phyloP scores from a whole-genome alignment of 1,140 invertebrate species.

The Piezodorus guildinii region DNA sequence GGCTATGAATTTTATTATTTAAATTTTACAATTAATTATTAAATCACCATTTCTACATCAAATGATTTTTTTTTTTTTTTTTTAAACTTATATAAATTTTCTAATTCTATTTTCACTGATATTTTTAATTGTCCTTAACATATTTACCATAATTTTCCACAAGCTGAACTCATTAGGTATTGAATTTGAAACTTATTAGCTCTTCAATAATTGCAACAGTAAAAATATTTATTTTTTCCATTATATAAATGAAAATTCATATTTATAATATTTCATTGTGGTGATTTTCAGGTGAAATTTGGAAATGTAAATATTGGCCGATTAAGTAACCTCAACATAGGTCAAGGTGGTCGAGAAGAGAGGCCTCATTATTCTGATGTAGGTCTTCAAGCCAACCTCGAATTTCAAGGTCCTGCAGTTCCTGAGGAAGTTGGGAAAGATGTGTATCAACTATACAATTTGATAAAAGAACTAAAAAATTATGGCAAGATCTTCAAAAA shows the following conservation, averaged over 20 bases:
- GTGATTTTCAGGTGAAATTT: slow-evolving; percentile 28
- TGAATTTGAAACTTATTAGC: not conserved
- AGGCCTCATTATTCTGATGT: not conserved
- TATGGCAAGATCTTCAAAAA: slow-evolving; percentile 68
- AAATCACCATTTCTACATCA: no score
- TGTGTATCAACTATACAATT: slow-evolving; percentile 66
- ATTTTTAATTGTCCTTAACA: no score
- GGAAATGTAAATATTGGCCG: slow-evolving; percentile 30
- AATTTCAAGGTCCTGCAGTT: slow-evolving; percentile 37
- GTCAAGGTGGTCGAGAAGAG: slow-evolving; percentile 24
- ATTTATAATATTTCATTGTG: not conserved
- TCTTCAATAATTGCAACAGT: not conserved
- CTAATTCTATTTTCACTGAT: no score
- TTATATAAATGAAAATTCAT: not conserved
- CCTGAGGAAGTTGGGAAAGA: slow-evolving; percentile 49
- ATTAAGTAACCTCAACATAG: slow-evolving; percentile 29
- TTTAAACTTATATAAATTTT: no score
- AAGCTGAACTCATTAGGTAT: no score
- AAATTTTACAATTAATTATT: no score
- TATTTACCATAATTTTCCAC: no score
- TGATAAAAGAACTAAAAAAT: slow-evolving; percentile 60
- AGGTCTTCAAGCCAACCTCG: slow-evolving; percentile 47
- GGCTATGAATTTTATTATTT: no score
- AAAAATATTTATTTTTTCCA: not conserved
- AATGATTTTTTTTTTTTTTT: no score